These are phyloP conservation scores for Apogon talboti DNA, from an alignment of 2,797 vertebrate species.

Conservation along the genomic window DNA sequence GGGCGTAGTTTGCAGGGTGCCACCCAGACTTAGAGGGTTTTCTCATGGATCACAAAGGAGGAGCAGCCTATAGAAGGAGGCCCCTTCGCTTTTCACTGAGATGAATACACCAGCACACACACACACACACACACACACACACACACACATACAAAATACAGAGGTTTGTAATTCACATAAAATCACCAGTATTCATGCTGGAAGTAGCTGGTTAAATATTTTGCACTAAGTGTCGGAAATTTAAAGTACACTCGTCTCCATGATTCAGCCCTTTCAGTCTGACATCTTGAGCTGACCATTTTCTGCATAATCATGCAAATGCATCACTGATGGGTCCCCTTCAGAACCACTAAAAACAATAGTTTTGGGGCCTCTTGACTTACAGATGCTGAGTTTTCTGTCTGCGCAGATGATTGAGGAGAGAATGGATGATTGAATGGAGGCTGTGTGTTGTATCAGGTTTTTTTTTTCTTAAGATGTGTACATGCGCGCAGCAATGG, in stretches of 20 bases:
- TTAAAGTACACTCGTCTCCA: constrained; percentile 4
- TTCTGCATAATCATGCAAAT: constrained; percentile 29
- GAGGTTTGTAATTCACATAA: constrained; percentile 1
- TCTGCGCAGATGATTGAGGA: neutral
- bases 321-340: neutral
- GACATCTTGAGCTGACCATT: neutral
- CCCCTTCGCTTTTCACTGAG: constrained; percentile 69
- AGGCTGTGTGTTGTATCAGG: neutral
- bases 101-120: constrained; percentile 50
- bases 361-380: constrained; percentile 1
- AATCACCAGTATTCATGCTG: neutral
- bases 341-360: constrained; percentile 17
- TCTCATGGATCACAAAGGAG: constrained; percentile 74
- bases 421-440: neutral
- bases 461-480: neutral
- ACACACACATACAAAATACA: constrained; percentile 22
- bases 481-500: neutral
- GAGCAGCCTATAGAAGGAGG: constrained; percentile 68
- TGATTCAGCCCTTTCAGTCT: neutral
- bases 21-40: constrained; percentile 45
- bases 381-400: constrained; percentile 9
- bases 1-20: constrained; percentile 43
- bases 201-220: neutral
- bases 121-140: constrained; percentile 10
- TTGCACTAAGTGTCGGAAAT: neutral